Evolutionary conservation across 2,113 vertebrate genomes (phyloP), one percentile per base, ranked within the genome.

Genomic region (Ariopsis seemanni): DNA sequence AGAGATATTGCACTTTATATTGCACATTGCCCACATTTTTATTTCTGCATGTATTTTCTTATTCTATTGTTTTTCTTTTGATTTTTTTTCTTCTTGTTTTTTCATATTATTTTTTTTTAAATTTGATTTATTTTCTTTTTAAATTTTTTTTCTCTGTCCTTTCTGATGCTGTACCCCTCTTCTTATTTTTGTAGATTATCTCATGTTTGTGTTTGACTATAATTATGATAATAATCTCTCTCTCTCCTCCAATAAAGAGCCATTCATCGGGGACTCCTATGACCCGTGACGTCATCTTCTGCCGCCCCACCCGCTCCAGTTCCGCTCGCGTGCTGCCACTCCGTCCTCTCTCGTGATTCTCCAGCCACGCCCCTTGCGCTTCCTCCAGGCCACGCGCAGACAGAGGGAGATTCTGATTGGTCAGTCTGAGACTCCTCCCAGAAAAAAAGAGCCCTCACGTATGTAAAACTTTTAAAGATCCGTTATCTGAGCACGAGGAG

Each of bases 391-490:
- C 55, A 11, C 12, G 12, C 55, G 2, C 55, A 48, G 30, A 20
- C 50, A 55, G 7, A 12, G 0, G 1, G 11, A 50, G 81, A 7
- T 12, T 53, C 1, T 84, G 65, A 84, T 84, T 84, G 50, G 83
- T 72, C n/a, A 22, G 14, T 6, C 14, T 34, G 7, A 84, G 52
- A 22, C 83, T 30, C 17, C 83, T 5, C 67, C 67, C 52, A 80
- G 6, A 34, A 58, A 34, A 60, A 27, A 17, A 9, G 7, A 22
- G 18, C 1, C 48, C 20, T 12, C 15, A 34, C 65, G 34, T 9
- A 34, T 9, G n/a, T 27, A 72, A 84, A 84, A 10, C 72, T 62
- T 82, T 74, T 72, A 74, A 74, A 85, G 84, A 30, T 85, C 84
- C 84, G 69, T 85, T 85, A 85, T 75, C 7, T n/a, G 53, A 50